These are phyloP conservation scores for Rhinopithecus roxellana DNA, from an alignment of 2,113 vertebrate species.

Conservation along the genomic window DNA sequence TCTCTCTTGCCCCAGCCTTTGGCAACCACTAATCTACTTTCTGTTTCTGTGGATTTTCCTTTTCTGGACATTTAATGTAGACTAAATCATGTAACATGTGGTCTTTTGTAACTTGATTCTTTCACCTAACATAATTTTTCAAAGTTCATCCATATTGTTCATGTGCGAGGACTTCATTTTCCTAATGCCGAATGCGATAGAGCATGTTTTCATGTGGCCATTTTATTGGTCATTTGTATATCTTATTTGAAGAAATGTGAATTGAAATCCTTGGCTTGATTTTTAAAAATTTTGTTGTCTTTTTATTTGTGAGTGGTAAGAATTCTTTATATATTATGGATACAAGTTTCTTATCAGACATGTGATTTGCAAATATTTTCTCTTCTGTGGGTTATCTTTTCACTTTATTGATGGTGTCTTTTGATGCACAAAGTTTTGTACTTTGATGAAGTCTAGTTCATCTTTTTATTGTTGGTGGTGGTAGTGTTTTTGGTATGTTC, in stretches of 20 bases:
- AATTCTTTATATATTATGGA: constrained; percentile 6
- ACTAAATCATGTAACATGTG: background rate
- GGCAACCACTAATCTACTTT: background rate
- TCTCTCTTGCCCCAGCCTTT: background rate
- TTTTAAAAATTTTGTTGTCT: background rate
- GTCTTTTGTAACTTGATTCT: background rate
- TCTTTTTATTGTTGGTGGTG: background rate
- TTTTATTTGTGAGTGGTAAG: constrained; percentile 23
- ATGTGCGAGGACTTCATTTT: background rate
- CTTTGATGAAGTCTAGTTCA: background rate
- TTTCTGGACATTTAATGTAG: background rate
- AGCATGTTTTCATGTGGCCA: background rate
- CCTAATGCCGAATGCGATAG: background rate
- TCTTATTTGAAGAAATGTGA: background rate
- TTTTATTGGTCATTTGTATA: background rate
- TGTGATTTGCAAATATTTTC: background rate
- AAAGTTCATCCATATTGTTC: background rate
- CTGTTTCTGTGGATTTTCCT: background rate
- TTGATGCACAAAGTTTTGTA: background rate
- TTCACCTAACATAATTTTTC: background rate
- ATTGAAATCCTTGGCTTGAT: background rate
- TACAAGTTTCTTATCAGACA: background rate
- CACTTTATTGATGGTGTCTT: background rate
- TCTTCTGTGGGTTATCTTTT: background rate
- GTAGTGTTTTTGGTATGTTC: background rate